phyloP scores from a whole-genome alignment of 2,797 vertebrate species.

The Synaphobranchus kaupii region DNA sequence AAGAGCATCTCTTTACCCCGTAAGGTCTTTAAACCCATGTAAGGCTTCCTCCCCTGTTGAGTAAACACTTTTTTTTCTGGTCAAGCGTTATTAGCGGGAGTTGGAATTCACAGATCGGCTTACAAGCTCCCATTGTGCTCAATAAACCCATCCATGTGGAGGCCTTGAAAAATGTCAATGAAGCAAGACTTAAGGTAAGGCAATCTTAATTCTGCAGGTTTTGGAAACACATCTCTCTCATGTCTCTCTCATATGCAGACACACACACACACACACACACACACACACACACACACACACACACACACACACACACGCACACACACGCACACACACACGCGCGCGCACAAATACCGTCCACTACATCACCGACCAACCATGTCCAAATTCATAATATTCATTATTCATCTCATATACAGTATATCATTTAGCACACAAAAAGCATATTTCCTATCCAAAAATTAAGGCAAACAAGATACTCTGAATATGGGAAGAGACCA shows the following conservation, averaged over 20 bases:
- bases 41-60: not conserved
- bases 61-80: conserved; percentile 5
- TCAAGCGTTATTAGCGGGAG: conserved; percentile 19
- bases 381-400: not conserved
- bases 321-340: too few species aligned
- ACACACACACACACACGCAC: not conserved
- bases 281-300: not conserved
- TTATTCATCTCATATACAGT: too few species aligned
- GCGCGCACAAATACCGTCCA: not conserved
- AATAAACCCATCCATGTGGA: not conserved
- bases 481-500: too few species aligned
- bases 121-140: conserved; percentile 3
- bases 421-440: too few species aligned
- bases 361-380: not conserved
- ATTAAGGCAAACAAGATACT: not conserved
- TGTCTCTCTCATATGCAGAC: not conserved
- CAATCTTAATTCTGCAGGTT: not conserved
- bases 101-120: conserved; percentile 15
- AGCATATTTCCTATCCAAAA: not conserved
- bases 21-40: conserved; percentile 21
- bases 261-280: not conserved
- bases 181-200: not conserved
- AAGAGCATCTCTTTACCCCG: conserved; percentile 27
- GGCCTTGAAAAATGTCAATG: not conserved
- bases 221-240: not conserved